Evolutionary conservation across 2,888 invertebrate species (phyloP).

Genomic region (Drosophila lacicola): DNA sequence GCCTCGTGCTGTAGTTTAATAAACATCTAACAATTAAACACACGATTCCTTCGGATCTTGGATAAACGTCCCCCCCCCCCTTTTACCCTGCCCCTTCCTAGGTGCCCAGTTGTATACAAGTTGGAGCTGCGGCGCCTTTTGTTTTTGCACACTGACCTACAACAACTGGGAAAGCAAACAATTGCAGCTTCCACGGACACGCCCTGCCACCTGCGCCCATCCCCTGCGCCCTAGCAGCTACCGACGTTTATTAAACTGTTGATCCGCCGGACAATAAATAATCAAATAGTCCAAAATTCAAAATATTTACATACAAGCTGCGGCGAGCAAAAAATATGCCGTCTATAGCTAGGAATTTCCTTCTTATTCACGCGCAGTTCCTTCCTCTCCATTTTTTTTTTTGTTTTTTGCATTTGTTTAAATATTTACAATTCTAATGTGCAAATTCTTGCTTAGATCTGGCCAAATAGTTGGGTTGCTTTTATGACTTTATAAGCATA

Average conservation of each 20-base stretch:
- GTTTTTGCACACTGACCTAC: slow-evolving; percentile 84
- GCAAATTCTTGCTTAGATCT: slow-evolving; percentile 53
- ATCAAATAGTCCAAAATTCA: slow-evolving; percentile 70
- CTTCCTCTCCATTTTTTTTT: neutral
- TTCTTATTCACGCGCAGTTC: neutral
- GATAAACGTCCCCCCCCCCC: neutral
- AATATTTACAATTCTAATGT: slow-evolving; percentile 66
- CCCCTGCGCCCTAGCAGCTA: neutral
- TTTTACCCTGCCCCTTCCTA: no score
- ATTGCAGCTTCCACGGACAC: slow-evolving; percentile 61
- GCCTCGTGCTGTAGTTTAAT: slow-evolving; percentile 71
- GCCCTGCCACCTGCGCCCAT: slow-evolving; percentile 19
- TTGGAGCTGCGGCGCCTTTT: slow-evolving; percentile 59
- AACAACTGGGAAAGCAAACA: slow-evolving; percentile 78
- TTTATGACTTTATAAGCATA: slow-evolving; percentile 25
- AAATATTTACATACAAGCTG: slow-evolving; percentile 75
- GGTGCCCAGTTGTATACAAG: slow-evolving; percentile 52
- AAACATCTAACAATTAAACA: slow-evolving; percentile 83
- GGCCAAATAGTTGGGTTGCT: slow-evolving; percentile 22
- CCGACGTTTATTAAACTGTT: slow-evolving; percentile 52
- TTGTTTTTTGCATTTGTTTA: slow-evolving; percentile 57
- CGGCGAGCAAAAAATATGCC: slow-evolving; percentile 54
- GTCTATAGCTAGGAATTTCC: slow-evolving; percentile 54
- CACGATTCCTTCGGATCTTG: slow-evolving; percentile 33
- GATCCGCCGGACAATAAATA: slow-evolving; percentile 73